A percentile compares a stretch with the other conserved stretches of the same genome.
These are phyloP conservation scores for Brachyopa scutellaris DNA, from an alignment of 2,888 invertebrate species.

Conservation along the genomic window DNA sequence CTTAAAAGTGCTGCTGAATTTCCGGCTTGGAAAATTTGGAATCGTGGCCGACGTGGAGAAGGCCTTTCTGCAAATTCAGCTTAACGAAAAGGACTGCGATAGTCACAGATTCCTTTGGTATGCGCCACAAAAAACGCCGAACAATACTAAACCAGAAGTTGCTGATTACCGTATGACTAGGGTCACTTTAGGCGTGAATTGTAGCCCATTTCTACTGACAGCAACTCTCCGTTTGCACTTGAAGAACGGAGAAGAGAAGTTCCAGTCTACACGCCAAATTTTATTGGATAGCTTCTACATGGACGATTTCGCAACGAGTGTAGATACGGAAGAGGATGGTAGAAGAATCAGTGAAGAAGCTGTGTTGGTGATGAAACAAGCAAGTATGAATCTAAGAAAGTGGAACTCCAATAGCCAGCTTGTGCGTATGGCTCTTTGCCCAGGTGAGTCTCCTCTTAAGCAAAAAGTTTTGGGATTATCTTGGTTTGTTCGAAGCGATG, in stretches of 20 bases:
- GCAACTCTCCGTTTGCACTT: constrained; percentile 17
- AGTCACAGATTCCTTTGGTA: neutral
- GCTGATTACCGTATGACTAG: neutral
- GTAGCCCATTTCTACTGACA: neutral
- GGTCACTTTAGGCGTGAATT: neutral
- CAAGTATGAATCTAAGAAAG: constrained; percentile 34
- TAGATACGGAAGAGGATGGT: constrained; percentile 26
- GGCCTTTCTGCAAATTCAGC: constrained; percentile 2
- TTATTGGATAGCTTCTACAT: constrained; percentile 22
- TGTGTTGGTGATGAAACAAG: constrained; percentile 15
- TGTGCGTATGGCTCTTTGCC: constrained; percentile 14
- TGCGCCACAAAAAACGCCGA: too few species aligned
- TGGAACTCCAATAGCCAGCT: constrained; percentile 35
- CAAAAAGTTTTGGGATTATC: constrained; percentile 10
- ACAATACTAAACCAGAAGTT: neutral
- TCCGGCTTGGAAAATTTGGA: neutral
- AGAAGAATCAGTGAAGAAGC: constrained; percentile 20
- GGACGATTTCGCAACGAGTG: constrained; percentile 14
- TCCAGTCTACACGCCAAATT: constrained; percentile 2
- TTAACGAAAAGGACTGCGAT: neutral
- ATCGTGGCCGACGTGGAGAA: neutral
- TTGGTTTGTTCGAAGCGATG: constrained; percentile 6
- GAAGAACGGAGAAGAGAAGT: constrained; percentile 1
- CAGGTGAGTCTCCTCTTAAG: neutral
- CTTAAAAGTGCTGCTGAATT: neutral